Conservation (phyloP, 1,140 invertebrate genomes). For the Druon quercuslanigerum region DNA sequence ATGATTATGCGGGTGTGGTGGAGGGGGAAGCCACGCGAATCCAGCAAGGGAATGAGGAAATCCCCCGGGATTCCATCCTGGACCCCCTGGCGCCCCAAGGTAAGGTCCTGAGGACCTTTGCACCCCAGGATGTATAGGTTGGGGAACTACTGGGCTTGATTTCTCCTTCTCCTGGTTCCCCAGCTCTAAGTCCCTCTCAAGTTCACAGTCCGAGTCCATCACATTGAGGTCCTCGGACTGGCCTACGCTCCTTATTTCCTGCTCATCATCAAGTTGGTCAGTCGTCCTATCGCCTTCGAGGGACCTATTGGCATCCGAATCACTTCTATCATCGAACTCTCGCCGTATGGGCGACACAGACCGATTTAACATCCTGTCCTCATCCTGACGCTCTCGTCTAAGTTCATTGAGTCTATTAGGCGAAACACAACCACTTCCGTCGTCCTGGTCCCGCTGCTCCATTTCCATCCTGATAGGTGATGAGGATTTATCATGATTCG, state of each 20-base stretch:
- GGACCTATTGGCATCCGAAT: slow-evolving; percentile 69
- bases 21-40: slow-evolving; percentile 73
- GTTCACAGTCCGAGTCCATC: slow-evolving; percentile 72
- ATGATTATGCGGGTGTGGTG: slow-evolving; percentile 72
- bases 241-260: slow-evolving; percentile 67
- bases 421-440: slow-evolving; percentile 44
- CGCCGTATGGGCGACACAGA: slow-evolving; percentile 63
- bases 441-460: slow-evolving; percentile 45
- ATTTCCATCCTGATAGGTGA: slow-evolving; percentile 66
- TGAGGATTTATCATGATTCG: slow-evolving; percentile 63
- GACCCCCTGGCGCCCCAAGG: slow-evolving; percentile 62
- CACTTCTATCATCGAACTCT: slow-evolving; percentile 70
- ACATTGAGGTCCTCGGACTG: slow-evolving; percentile 73
- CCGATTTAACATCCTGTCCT: slow-evolving; percentile 59
- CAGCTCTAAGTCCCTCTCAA: slow-evolving; percentile 63
- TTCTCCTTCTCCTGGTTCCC: slow-evolving; percentile 65
- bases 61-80: slow-evolving; percentile 68
- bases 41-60: slow-evolving; percentile 72
- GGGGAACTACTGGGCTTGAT: slow-evolving; percentile 71
- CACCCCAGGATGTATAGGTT: slow-evolving; percentile 73
- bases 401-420: slow-evolving; percentile 51
- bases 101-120: slow-evolving; percentile 69
- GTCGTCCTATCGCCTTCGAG: slow-evolving; percentile 65
- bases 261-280: slow-evolving; percentile 67
- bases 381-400: slow-evolving; percentile 51